A percentile compares a stretch with the other conserved stretches of the same genome.
phyloP scores from a whole-genome alignment of 2,888 invertebrate species.

The Sicus ferrugineus region DNA sequence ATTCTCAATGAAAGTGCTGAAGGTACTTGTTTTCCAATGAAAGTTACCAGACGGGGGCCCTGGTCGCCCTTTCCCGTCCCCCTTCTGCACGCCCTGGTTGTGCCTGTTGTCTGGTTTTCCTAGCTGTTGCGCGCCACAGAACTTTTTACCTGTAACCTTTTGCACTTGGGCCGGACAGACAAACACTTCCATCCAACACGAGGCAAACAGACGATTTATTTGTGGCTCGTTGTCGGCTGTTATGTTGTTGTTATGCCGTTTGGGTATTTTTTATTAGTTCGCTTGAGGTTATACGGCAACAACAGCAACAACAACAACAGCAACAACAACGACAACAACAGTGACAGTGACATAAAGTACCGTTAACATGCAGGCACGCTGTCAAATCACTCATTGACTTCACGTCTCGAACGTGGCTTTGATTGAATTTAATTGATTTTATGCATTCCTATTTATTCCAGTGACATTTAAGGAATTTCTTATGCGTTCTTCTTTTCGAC shows the following conservation, averaged over 20 bases:
- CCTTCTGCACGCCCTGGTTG: too few species aligned
- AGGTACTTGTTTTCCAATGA: too few species aligned
- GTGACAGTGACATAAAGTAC: constrained; percentile 38
- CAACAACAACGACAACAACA: constrained; percentile 34
- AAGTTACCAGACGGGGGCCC: too few species aligned
- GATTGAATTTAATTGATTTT: constrained; percentile 47
- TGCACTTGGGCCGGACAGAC: constrained; percentile 54
- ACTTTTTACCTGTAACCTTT: constrained; percentile 58
- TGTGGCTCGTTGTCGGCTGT: too few species aligned
- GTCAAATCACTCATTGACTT: constrained; percentile 47
- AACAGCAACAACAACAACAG: constrained; percentile 34
- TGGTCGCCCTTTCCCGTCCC: too few species aligned
- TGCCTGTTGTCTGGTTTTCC: constrained; percentile 3
- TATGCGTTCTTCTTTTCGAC: neutral
- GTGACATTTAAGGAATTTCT: neutral
- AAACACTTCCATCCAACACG: constrained; percentile 34
- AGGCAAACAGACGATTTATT: constrained; percentile 35
- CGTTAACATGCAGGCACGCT: constrained; percentile 46
- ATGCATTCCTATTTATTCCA: neutral
- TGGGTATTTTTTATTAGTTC: neutral
- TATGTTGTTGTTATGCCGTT: neutral
- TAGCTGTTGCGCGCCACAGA: neutral
- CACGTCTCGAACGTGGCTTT: constrained; percentile 37
- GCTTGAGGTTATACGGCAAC: constrained; percentile 10
- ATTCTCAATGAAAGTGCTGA: too few species aligned